Evolutionary conservation across 1,140 invertebrate genomes (phyloP), one percentile per base, ranked within the genome.

Genomic region (Papilio aristodemus): DNA sequence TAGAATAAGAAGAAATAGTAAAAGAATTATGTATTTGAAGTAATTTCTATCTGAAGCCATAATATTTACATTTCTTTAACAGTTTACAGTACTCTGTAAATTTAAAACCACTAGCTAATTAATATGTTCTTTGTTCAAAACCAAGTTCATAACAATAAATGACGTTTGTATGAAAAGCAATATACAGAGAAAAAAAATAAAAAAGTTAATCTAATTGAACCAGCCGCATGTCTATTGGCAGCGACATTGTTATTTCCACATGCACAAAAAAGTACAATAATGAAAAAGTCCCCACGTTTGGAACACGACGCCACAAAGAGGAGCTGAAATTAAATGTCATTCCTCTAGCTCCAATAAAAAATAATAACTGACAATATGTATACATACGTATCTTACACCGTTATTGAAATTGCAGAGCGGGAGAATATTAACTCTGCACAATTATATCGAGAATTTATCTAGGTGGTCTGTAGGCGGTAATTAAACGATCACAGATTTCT

Each of bases 241-340:
- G 67, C 73, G 59, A 73, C 69, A 67, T 68, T 78, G 74, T 84
- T 75, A 70, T 77, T 78, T 80, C 69, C 71, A 75, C 73, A 67
- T 72, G 73, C 67, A 72, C 62, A 70, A 79, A 80, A 58, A 79
- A 75, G 68, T 59, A 71, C 67, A 68, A 75, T 73, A 78, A 79
- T 73, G 76, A 73, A 83, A 80, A 82, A 72, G 71, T 58, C 57
- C 43, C 66, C 60, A 69, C 70, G 67, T 77, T 79, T 70, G 73
- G 70, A 75, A 79, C 67, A 68, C 57, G 71, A 72, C 68, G 54
- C 70, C 68, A 81, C 79, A 85, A 80, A 82, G 78, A 72, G 72
- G 71, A 79, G 80, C 79, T 79, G 72, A 84, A 86, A 86, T 85
- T 80, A 86, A 85, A 82, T 79, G 79, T 81, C 84, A 80, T 57